Evolutionary conservation across 53 echinoderm and acorn worm genomes (phyloP).

Genomic region (Astropecten irregularis): DNA sequence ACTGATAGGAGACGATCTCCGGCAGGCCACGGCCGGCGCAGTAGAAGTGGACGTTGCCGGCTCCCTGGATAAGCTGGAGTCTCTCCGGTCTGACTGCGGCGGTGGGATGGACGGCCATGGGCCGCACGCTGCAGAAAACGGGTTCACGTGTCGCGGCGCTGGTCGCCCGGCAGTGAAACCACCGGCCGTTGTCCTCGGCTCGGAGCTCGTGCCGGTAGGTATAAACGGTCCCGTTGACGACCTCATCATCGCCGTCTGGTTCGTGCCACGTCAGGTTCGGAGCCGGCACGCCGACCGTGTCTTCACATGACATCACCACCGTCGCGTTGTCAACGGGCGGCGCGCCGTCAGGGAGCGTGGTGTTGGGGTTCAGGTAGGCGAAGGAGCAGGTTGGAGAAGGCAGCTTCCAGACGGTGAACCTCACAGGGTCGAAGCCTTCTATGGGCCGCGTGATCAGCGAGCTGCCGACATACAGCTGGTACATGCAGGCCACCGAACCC

Average conservation of each 20-base stretch:
- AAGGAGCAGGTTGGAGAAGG: slow-evolving; percentile 25
- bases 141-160: not conserved
- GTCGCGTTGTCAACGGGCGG: no score
- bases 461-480: slow-evolving; percentile 1
- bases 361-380: not conserved
- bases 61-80: not conserved
- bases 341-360: not conserved
- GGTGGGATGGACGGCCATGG: slow-evolving; percentile 12
- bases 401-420: slow-evolving; percentile 16
- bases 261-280: slow-evolving; percentile 5
- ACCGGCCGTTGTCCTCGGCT: slow-evolving; percentile 32
- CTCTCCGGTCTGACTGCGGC: not conserved
- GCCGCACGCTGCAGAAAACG: not conserved
- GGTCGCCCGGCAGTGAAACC: slow-evolving; percentile 6
- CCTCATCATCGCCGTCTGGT: not conserved
- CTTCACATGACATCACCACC: slow-evolving; percentile 12
- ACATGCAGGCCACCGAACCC: slow-evolving; percentile 2
- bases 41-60: not conserved
- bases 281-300: slow-evolving; percentile 5
- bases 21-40: slow-evolving; percentile 12
- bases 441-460: slow-evolving; percentile 16
- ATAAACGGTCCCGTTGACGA: not conserved
- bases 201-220: not conserved
- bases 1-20: not conserved
- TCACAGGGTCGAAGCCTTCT: not conserved